Evolutionary conservation across 2,113 vertebrate species (phyloP), one percentile per base, ranked within the genome.

Genomic region (Desmodus rotundus): DNA sequence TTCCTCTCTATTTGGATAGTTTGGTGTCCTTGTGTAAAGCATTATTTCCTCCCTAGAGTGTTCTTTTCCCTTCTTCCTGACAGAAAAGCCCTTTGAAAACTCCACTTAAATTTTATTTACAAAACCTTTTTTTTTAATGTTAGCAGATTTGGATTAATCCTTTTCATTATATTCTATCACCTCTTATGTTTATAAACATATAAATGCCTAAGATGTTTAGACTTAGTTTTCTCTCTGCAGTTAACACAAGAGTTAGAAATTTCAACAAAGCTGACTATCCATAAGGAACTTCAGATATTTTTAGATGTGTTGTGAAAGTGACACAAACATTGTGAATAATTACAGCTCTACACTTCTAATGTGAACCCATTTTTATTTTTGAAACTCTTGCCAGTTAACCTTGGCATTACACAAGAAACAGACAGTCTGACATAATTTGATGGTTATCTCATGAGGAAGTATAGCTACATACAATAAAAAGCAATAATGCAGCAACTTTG

Each of bases 381-480:
- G 47, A 92, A 93, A 92, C n/a, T 68, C 13, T 54, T 36, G 6
- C n/a, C 43, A 52, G 28, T 90, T 96, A 84, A 85, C 38, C 17
- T 85, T 92, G 26, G 80, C 26, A 38, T 95, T 91, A 78, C 54
- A 47, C 20, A 89, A 93, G 78, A 96, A 96, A 68, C 20, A 56
- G 61, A 72, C 33, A 52, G 22, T 89, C 58, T 89, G 87, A 80
- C 92, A 89, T 70, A 91, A 77, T 89, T 41, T 94, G 96, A 97
- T 94, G 93, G 45, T 61, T 95, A 89, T 89, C 89, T 87, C 38
- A 72, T 20, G 28, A 94, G 89, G 89, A 96, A 94, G 38, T 92
- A 24, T 2, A 92, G 78, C 52, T 83, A 33, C 41, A 50, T 26
- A 52, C 31, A 61, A 54, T 65, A 80, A 88, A 97, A 94, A 86